Base-by-base conservation (phyloP, 2,113 vertebrate genomes). In the Campylomormyrus numenius region DNA sequence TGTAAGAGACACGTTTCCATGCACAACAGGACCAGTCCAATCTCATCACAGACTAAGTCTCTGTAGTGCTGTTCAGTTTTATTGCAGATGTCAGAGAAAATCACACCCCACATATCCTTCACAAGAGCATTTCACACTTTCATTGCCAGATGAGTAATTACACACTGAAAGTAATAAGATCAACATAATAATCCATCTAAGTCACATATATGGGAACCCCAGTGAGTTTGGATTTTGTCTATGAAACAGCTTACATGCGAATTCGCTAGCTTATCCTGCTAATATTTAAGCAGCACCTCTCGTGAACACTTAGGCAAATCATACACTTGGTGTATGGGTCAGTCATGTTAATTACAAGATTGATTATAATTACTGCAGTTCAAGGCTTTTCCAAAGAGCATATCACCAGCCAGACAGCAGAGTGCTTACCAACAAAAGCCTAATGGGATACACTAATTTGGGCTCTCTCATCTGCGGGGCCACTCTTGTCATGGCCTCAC, bases 401-500 rank as follows among this genome's bases (percentile, higher is more conserved):
- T 19, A 17, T 77, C 70, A 39, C 31, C 70, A 39, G 35, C 70
- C 70, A 77, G 35, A 77, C 13, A 5, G 35, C 70, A 77, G 70
- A 77, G 70, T 19, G 5, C 31, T 77, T 77, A 77, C 35, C 70
- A 35, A 77, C 27, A 15, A n/a, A 39, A 77, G 13, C 35, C 35
- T 77, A 77, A 77, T 77, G 35, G 42, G 31, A 80, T 42, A 4
- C 74, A 80, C 35, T 80, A 39, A 42, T 19, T 19, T 1, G 0
- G 35, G 35, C 13, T 31, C 15, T 2, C 5, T 80, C 70, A 17
- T 74, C 31, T 9, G 58, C 8, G 2, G 56, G 24, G 24, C 8
- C 58, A 3, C 11, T 52, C 42, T 17, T 8, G 24, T 17, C 0
- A 11, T 15, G 10, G 21, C 24, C 21, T 96, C 91, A 97, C 92